A percentile compares a stretch with the other conserved stretches of the same genome.
Evolutionary conservation across 64 coral and sea anemone species (phyloP).

Genomic region (Trachythela sp.): DNA sequence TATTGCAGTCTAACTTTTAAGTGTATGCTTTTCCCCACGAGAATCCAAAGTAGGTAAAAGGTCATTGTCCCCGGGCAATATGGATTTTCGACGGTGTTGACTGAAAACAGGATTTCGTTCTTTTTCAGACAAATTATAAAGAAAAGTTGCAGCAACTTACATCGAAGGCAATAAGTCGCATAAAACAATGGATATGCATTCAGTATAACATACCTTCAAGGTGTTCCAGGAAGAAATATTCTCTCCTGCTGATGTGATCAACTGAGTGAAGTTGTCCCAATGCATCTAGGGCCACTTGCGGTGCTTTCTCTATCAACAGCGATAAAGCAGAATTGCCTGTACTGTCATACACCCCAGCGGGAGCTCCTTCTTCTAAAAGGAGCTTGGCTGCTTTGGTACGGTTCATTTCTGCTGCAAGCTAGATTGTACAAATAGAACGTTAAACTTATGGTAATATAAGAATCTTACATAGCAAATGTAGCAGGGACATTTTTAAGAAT

Average conservation of each 20-base stretch:
- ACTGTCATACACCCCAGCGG: constrained; percentile 75
- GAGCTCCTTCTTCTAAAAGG: constrained; percentile 62
- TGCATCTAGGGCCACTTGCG: constrained; percentile 78
- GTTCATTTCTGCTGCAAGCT: constrained; percentile 94
- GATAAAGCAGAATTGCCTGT: constrained; percentile 80
- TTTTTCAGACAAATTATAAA: too few relatives aligned
- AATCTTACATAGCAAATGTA: too few relatives aligned
- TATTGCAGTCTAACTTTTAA: too few relatives aligned
- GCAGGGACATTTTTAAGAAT: too few relatives aligned
- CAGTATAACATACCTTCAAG: neutral
- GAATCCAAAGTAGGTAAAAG: too few relatives aligned
- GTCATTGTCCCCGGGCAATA: too few relatives aligned
- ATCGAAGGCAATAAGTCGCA: too few relatives aligned
- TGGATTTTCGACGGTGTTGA: too few relatives aligned
- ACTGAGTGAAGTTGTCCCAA: constrained; percentile 88
- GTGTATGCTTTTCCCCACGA: too few relatives aligned
- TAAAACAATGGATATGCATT: neutral
- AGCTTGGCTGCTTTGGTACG: constrained; percentile 74
- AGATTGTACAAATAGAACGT: neutral
- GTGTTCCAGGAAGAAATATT: neutral
- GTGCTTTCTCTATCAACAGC: constrained; percentile 87
- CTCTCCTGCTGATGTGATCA: constrained; percentile 73
- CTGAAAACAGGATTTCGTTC: too few relatives aligned
- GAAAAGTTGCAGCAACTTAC: too few relatives aligned
- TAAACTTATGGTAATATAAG: too few relatives aligned